Conservation (phyloP, 92 coral and sea anemone genomes). For the Bergia puertoricense region DNA sequence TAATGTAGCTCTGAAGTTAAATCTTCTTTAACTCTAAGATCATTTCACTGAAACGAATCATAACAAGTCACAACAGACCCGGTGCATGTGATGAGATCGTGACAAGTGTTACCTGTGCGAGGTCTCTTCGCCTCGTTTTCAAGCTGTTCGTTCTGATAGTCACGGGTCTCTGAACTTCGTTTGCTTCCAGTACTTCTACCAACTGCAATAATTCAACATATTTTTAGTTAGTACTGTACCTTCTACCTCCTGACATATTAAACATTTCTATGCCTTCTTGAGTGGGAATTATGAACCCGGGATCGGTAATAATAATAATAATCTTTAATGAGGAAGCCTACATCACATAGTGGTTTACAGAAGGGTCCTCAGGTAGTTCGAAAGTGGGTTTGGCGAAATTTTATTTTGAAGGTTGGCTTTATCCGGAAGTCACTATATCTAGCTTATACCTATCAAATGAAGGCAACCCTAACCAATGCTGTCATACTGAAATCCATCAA, state of each 20-base stretch:
- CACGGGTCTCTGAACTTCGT: slow-evolving; percentile 94
- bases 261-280: neutral
- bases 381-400: too few species aligned
- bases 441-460: neutral
- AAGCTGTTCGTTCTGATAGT: slow-evolving; percentile 92
- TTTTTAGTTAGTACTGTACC: neutral
- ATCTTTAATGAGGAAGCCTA: too few species aligned
- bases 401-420: too few species aligned
- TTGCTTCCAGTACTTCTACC: slow-evolving; percentile 91
- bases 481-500: neutral
- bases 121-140: slow-evolving; percentile 90
- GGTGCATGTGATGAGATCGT: neutral
- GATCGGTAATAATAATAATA: neutral
- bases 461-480: neutral
- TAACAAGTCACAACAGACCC: neutral
- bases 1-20: neutral
- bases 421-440: too few species aligned
- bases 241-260: too few species aligned
- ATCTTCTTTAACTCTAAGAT: neutral
- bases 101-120: slow-evolving; percentile 75
- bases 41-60: neutral
- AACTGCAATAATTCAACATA: slow-evolving; percentile 51
- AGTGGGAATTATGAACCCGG: neutral
- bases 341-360: too few species aligned
- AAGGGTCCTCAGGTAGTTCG: neutral